Evolutionary conservation across 2,113 vertebrate genomes (phyloP).

Genomic region (Macaca fascicularis): DNA sequence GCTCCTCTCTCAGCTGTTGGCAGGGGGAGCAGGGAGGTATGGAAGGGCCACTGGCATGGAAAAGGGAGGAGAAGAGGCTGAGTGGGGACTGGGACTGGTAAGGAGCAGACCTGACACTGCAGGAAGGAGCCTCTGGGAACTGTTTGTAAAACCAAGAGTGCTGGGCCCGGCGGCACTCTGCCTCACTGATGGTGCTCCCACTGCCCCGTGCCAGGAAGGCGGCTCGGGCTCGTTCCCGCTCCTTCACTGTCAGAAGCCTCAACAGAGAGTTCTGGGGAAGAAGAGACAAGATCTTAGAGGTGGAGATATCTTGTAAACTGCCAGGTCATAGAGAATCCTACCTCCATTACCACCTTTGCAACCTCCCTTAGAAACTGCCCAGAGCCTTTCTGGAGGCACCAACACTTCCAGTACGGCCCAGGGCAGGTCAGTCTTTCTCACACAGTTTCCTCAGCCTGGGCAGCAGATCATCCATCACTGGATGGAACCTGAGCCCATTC

Average conservation of each 20-base stretch:
- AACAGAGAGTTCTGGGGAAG: constrained; percentile 90
- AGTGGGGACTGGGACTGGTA: background rate
- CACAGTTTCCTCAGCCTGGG: background rate
- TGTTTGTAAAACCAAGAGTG: constrained; percentile 93
- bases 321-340: background rate
- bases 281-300: constrained; percentile 24
- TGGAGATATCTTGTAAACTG: background rate
- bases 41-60: background rate
- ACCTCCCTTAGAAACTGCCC: background rate
- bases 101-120: constrained; percentile 91
- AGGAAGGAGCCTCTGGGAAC: constrained; percentile 89
- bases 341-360: background rate
- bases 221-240: constrained; percentile 87
- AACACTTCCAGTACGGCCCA: background rate
- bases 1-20: background rate
- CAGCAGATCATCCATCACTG: background rate
- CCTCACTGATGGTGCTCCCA: constrained; percentile 84
- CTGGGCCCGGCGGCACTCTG: constrained; percentile 88
- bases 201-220: constrained; percentile 88
- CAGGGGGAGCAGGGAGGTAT: background rate
- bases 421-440: background rate
- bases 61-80: background rate
- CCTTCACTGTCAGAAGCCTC: constrained; percentile 92
- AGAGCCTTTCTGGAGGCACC: background rate
- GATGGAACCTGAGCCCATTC: background rate